Evolutionary conservation across 2,113 vertebrate species (phyloP).

Genomic region (Oreochromis aureus): DNA sequence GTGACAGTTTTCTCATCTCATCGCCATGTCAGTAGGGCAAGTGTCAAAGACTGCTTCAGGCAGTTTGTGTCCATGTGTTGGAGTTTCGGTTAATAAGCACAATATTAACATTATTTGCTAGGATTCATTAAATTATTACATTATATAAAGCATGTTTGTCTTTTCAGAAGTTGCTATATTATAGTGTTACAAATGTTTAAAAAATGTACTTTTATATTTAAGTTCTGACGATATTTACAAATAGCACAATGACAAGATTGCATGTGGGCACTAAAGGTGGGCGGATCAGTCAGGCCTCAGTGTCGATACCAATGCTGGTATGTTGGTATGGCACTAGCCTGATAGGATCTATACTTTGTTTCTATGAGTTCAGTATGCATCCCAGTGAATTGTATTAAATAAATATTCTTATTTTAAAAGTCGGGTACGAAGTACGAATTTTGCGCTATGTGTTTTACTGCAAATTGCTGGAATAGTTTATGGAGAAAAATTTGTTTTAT

Average conservation of each 20-base stretch:
- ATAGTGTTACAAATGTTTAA: neutral
- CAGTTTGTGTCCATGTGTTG: neutral
- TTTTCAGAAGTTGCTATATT: neutral
- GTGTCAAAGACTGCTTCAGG: neutral
- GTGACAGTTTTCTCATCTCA: neutral
- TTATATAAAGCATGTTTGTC: neutral
- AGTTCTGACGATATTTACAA: neutral
- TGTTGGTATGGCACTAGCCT: no score
- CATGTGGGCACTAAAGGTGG: neutral
- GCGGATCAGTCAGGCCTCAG: no score
- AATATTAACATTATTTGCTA: neutral
- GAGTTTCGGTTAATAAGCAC: neutral
- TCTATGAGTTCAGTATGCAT: no score
- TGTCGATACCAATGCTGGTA: no score
- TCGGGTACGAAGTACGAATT: no score
- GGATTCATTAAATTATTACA: neutral
- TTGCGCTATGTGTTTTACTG: neutral
- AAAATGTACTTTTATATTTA: neutral
- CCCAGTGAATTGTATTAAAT: no score
- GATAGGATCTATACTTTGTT: no score
- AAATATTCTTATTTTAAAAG: no score
- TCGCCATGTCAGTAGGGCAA: neutral
- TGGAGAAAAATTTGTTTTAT: neutral
- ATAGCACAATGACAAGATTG: neutral
- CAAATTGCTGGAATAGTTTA: neutral